A percentile compares a stretch with the other conserved stretches of the same genome.
Evolutionary conservation across 2,797 vertebrate genomes (phyloP).

Genomic region (Oryzias dopingdopingensis): DNA sequence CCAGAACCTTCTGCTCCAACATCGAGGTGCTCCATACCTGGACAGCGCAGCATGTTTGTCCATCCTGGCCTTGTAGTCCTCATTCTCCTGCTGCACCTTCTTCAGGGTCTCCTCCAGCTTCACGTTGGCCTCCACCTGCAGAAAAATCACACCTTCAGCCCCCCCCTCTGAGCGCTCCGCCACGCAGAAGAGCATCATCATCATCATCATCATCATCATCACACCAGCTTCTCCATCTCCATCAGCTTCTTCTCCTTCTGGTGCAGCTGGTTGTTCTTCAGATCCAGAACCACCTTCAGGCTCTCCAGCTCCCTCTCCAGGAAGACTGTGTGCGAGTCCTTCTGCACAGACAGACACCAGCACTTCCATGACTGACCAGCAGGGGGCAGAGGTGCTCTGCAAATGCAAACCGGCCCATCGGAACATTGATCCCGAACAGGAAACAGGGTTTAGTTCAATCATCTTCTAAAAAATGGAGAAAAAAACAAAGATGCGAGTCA

Average conservation of each 20-base stretch:
- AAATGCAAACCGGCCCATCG: neutral
- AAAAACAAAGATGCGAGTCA: too few species aligned
- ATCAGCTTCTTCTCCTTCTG: constrained; percentile 90
- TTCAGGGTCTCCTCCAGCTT: constrained; percentile 86
- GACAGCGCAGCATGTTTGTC: constrained; percentile 92
- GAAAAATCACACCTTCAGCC: neutral
- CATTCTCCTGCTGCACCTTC: constrained; percentile 92
- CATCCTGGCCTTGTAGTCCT: constrained; percentile 92
- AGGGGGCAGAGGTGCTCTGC: neutral
- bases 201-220: neutral
- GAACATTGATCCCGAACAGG: neutral
- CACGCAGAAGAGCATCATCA: neutral
- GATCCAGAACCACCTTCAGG: constrained; percentile 92
- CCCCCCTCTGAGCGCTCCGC: neutral
- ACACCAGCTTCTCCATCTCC: constrained; percentile 91
- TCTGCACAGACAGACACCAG: constrained; percentile 64
- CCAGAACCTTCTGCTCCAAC: neutral
- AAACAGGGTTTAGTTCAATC: too few species aligned
- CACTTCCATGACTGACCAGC: too few species aligned
- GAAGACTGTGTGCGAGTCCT: constrained; percentile 88
- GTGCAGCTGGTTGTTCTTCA: constrained; percentile 92
- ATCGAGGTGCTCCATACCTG: constrained; percentile 71
- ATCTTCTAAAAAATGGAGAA: too few species aligned
- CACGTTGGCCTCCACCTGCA: constrained; percentile 85
- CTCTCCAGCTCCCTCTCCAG: constrained; percentile 94